phyloP scores from a whole-genome alignment of 2,888 invertebrate species.

The Dioctria linearis region DNA sequence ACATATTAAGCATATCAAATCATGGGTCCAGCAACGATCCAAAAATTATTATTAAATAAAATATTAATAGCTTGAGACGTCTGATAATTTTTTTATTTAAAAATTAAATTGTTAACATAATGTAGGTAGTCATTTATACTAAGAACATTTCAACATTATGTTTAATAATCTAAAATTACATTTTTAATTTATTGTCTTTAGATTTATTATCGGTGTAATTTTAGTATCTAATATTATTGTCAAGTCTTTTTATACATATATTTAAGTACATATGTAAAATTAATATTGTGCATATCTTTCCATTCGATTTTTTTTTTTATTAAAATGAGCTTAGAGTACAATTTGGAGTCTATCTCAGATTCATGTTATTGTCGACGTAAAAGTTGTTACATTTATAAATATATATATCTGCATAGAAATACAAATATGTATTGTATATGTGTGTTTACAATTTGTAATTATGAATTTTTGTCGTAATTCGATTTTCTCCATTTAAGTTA shows the following conservation, averaged over 20 bases:
- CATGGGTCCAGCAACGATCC: too few species aligned
- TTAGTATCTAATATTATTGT: conserved; percentile 43
- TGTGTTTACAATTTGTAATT: conserved; percentile 19
- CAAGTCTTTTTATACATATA: conserved; percentile 34
- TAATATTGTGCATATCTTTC: conserved; percentile 36
- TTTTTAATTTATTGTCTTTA: conserved; percentile 13
- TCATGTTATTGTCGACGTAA: conserved; percentile 37
- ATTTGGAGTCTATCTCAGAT: conserved; percentile 38
- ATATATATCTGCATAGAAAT: conserved; percentile 15
- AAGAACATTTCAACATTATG: conserved; percentile 42
- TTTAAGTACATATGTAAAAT: background rate
- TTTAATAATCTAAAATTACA: conserved; percentile 28
- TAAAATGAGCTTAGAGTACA: conserved; percentile 26
- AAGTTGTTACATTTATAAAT: conserved; percentile 29
- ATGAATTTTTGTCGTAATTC: background rate
- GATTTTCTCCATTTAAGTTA: background rate
- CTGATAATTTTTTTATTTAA: conserved; percentile 38
- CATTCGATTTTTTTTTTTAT: conserved; percentile 27
- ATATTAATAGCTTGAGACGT: background rate
- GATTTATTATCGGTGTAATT: conserved; percentile 27
- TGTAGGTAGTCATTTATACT: conserved; percentile 18
- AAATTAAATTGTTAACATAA: conserved; percentile 41
- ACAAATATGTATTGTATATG: conserved; percentile 5
- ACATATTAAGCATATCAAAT: too few species aligned
- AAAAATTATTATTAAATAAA: too few species aligned